These are phyloP conservation scores for Loris lydekkerianus DNA, from an alignment of 2,797 vertebrate species.

Conservation along the genomic window DNA sequence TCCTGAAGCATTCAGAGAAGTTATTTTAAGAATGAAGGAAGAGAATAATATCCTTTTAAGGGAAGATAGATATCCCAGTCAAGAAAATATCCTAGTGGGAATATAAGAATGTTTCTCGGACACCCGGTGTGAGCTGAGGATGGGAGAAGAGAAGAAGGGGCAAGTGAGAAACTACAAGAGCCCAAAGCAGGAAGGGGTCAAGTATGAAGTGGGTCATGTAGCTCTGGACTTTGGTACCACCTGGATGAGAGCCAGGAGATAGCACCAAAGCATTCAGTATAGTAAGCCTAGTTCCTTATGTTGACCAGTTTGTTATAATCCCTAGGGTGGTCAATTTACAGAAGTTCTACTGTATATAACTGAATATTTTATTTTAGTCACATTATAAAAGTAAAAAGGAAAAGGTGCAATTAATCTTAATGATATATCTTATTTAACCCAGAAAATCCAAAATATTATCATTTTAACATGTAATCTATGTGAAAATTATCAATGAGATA, in stretches of 20 bases:
- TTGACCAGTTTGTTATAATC: too few relatives aligned
- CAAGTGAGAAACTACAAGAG: neutral
- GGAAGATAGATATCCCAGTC: neutral
- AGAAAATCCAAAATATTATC: constrained; percentile 15
- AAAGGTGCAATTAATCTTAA: neutral
- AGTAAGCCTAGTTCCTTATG: too few relatives aligned
- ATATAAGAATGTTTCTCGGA: neutral
- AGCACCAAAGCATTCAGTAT: neutral
- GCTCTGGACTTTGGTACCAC: neutral
- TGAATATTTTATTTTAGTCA: neutral
- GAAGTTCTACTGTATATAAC: neutral
- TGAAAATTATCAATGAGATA: constrained; percentile 14
- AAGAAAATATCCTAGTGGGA: neutral
- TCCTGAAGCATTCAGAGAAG: neutral
- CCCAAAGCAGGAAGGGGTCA: neutral
- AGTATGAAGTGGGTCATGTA: neutral
- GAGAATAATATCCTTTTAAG: neutral
- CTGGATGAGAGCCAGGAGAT: neutral
- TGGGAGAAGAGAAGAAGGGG: neutral
- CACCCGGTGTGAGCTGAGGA: neutral
- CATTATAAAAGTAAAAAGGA: constrained; percentile 6
- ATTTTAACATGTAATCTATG: neutral
- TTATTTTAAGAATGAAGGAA: neutral
- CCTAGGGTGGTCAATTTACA: too few relatives aligned
- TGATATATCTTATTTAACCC: neutral